Evolutionary conservation across 2,113 vertebrate genomes (phyloP).

Genomic region (Oncorhynchus nerka): DNA sequence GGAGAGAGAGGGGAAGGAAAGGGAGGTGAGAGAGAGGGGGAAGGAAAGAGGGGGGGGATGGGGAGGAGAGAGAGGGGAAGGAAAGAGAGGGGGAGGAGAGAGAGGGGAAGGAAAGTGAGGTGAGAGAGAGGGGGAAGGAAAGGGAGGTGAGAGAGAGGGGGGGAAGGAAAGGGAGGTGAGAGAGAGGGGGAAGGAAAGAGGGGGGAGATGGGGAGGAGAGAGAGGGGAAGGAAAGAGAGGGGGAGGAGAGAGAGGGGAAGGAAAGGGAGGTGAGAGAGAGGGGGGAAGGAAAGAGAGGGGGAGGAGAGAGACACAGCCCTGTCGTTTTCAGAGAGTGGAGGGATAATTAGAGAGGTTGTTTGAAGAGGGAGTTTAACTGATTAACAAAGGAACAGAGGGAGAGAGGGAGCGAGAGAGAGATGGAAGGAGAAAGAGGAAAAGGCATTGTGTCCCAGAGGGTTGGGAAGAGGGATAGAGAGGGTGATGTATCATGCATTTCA

Average conservation of each 20-base stretch:
- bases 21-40: conserved; percentile 42
- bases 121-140: conserved; percentile 23
- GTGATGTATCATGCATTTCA: conserved; percentile 73
- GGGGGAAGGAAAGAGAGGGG: conserved; percentile 5
- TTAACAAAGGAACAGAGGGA: conserved; percentile 78
- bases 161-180: conserved; percentile 42
- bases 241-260: conserved; percentile 48
- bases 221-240: conserved; percentile 67
- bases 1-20: conserved; percentile 48
- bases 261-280: no score
- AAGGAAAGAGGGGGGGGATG: neutral
- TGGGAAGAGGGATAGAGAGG: conserved; percentile 46
- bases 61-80: neutral
- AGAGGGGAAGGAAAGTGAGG: conserved; percentile 9
- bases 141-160: conserved; percentile 16
- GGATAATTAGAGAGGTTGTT: conserved; percentile 83
- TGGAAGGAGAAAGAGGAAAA: conserved; percentile 36
- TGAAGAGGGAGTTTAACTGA: conserved; percentile 85
- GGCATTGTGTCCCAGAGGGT: conserved; percentile 67
- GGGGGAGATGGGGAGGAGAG: conserved; percentile 81
- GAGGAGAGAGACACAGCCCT: conserved; percentile 64
- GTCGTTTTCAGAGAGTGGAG: neutral
- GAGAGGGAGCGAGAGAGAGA: conserved; percentile 59
- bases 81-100: neutral
- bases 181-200: conserved; percentile 72